phyloP scores from a whole-genome alignment of 53 echinoderm and acorn worm species.

The Actinopyga echinites region DNA sequence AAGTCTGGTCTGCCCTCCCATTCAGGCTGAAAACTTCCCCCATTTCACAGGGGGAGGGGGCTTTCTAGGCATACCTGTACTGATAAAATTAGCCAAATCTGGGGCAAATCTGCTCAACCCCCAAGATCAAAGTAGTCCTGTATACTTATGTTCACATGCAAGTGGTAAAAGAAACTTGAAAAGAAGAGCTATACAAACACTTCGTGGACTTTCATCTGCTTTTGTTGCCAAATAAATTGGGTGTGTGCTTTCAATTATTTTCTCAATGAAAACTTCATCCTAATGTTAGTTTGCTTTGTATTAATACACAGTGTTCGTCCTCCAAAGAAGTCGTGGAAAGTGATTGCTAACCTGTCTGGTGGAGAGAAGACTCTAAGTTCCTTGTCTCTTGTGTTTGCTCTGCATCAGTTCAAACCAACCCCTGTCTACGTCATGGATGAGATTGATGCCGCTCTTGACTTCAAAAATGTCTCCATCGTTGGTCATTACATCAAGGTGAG shows the following conservation, averaged over 20 bases:
- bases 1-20: too few relatives aligned
- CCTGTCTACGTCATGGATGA: conserved; percentile 98
- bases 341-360: conserved; percentile 91
- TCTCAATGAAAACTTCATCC: neutral
- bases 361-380: conserved; percentile 98
- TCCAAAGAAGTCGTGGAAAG: conserved; percentile 98
- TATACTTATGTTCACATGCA: too few relatives aligned
- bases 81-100: too few relatives aligned
- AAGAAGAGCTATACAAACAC: too few relatives aligned
- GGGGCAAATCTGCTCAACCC: too few relatives aligned
- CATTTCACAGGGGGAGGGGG: too few relatives aligned
- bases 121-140: too few relatives aligned
- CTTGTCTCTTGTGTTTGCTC: conserved; percentile 89
- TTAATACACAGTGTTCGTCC: conserved; percentile 77
- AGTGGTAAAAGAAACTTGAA: too few relatives aligned
- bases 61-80: too few relatives aligned
- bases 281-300: neutral
- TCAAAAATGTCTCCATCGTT: conserved; percentile 98
- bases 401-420: conserved; percentile 96
- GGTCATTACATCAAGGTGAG: conserved; percentile 95
- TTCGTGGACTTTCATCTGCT: too few relatives aligned
- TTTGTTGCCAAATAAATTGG: neutral
- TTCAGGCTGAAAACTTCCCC: too few relatives aligned
- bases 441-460: conserved; percentile 95
- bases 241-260: neutral